Evolutionary conservation across 2,888 invertebrate species (phyloP), one percentile per base, ranked within the genome.

Genomic region (Cataglyphis livida): DNA sequence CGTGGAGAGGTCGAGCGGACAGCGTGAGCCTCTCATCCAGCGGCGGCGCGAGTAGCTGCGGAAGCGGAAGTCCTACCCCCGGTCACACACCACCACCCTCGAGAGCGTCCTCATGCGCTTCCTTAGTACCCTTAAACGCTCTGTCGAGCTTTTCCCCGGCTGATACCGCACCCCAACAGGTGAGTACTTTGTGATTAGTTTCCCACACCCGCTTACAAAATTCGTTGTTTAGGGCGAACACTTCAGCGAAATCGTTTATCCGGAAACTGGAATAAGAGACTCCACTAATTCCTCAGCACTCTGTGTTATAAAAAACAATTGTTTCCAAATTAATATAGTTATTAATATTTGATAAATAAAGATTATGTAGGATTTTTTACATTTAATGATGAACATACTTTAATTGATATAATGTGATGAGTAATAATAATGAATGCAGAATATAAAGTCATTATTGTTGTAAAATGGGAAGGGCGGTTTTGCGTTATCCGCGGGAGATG

Each of bases 1-100:
- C 98, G 90, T 97, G 97, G 95, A 96, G 98, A 95, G 97, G 97
- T 93, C 97, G 98, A 94, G 96, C 97, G 88, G 98, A 98, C 96
- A 97, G 98, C 89, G 96, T 98, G 90, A 98, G 98, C 92, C 95
- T 98, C 88, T 97, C 97, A 90, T 97, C 98, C 71, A 97, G 94
- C 90, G 93, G 92, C 62, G 93, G 94, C 78, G 91, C 93, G 35
- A 95, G 95, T 90, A 95, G 95, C 90, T 97, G 97, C 95, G 96
- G 97, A 95, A 96, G 96, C 93, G 95, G 96, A 89, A 96, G 96
- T 93, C 96, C 97, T 96, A 95, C 97, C 96, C 92, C 96, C 96
- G 89, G 97, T 95, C 95, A 97, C 96, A 94, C 96, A 96, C 94
- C 94, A 57, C 94, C 94, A 79, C 94, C 94, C 78, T 94, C 94